Evolutionary conservation across 2,888 invertebrate species (phyloP).

Genomic region (Hydrotaea cyrtoneurina): DNA sequence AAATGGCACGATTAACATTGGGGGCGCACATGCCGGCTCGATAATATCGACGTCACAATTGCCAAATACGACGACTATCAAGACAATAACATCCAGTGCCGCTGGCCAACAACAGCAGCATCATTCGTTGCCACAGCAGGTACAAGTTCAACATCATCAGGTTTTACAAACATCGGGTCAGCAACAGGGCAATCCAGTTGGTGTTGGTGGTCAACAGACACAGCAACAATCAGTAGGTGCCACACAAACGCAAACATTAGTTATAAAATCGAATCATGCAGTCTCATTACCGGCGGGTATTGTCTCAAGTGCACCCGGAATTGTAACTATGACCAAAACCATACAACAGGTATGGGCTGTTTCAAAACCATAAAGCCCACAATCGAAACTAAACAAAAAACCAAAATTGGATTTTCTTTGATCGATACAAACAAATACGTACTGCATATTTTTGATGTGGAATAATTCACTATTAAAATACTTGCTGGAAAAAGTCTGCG

Average conservation of each 20-base stretch:
- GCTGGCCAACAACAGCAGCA: slow-evolving; percentile 74
- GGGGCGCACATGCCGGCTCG: slow-evolving; percentile 77
- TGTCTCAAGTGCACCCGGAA: slow-evolving; percentile 83
- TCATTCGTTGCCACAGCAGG: slow-evolving; percentile 75
- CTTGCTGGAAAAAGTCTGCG: too few relatives aligned
- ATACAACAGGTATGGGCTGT: slow-evolving; percentile 79
- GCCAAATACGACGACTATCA: slow-evolving; percentile 80
- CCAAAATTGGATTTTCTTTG: slow-evolving; percentile 33
- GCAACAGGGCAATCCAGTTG: slow-evolving; percentile 69
- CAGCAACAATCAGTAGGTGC: slow-evolving; percentile 80
- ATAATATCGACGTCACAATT: slow-evolving; percentile 82
- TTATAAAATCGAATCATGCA: slow-evolving; percentile 81
- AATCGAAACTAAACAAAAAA: slow-evolving; percentile 47
- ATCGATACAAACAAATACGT: slow-evolving; percentile 24
- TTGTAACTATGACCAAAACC: slow-evolving; percentile 85
- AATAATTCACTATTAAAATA: not conserved
- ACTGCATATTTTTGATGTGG: slow-evolving; percentile 33
- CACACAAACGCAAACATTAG: slow-evolving; percentile 81
- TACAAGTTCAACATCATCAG: slow-evolving; percentile 72
- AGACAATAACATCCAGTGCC: slow-evolving; percentile 78
- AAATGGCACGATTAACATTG: slow-evolving; percentile 87
- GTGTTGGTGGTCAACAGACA: slow-evolving; percentile 69
- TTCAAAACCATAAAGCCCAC: slow-evolving; percentile 29
- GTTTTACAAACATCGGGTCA: slow-evolving; percentile 67
- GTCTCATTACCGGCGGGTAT: slow-evolving; percentile 82